Conservation (phyloP, 2,113 vertebrate species). For the Etheostoma spectabile region DNA sequence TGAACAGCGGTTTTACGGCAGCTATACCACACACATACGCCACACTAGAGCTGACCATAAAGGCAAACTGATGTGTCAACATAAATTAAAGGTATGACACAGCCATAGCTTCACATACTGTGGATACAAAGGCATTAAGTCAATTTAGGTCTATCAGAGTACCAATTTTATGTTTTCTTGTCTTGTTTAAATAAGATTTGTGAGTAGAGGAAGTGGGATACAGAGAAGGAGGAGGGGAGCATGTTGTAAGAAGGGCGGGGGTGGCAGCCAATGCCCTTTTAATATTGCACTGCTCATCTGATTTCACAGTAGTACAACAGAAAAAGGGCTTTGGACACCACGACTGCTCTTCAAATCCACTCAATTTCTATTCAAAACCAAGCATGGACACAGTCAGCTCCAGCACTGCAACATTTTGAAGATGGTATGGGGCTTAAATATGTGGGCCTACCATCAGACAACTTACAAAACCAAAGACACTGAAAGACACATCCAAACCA, state of each 20-base stretch:
- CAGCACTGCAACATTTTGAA: slow-evolving; percentile 22
- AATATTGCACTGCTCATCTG: slow-evolving; percentile 98
- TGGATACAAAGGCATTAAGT: background rate
- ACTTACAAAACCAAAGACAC: slow-evolving; percentile 47
- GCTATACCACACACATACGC: slow-evolving; percentile 15
- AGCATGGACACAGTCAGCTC: slow-evolving; percentile 31
- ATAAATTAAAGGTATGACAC: background rate
- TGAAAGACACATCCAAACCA: slow-evolving; percentile 33
- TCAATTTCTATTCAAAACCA: slow-evolving; percentile 27
- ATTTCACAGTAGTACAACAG: slow-evolving; percentile 96
- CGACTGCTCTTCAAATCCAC: slow-evolving; percentile 65
- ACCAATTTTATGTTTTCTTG: background rate
- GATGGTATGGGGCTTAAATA: slow-evolving; percentile 26
- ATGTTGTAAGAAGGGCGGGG: slow-evolving; percentile 50
- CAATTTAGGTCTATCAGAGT: background rate
- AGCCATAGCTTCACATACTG: background rate
- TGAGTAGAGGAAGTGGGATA: slow-evolving; percentile 40
- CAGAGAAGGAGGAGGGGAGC: background rate
- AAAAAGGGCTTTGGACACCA: slow-evolving; percentile 94
- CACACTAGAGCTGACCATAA: background rate
- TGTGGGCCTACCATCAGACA: slow-evolving; percentile 10
- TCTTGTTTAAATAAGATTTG: slow-evolving; percentile 39
- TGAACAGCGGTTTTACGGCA: background rate
- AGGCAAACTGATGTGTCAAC: background rate
- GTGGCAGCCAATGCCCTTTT: slow-evolving; percentile 97